phyloP scores from a whole-genome alignment of 2,113 vertebrate species.

The Rhegmatorhina hoffmannsi region DNA sequence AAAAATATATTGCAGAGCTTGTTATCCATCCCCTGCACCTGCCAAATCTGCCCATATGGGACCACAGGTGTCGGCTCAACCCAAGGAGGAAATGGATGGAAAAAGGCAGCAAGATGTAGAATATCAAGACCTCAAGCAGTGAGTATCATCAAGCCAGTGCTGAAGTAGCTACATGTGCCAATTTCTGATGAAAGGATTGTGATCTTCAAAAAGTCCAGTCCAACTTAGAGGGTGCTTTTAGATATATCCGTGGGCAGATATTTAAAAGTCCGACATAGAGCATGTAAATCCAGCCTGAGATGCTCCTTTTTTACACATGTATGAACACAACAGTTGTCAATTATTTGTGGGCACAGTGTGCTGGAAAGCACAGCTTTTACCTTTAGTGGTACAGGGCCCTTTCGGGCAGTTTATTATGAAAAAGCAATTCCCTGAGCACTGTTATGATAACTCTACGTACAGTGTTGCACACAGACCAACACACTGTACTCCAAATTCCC shows the following conservation, averaged over 20 bases:
- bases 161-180: background rate
- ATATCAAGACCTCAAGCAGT: background rate
- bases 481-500: background rate
- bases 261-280: background rate
- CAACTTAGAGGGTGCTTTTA: background rate
- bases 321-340: background rate
- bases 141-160: background rate
- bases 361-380: background rate
- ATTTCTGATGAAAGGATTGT: background rate
- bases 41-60: slow-evolving; percentile 52
- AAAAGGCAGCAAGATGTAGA: slow-evolving; percentile 18
- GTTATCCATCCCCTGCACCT: slow-evolving; percentile 16
- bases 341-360: background rate
- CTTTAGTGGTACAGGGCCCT: background rate
- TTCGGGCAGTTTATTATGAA: background rate
- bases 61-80: slow-evolving; percentile 33
- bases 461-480: background rate
- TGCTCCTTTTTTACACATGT: background rate
- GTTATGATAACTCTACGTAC: background rate
- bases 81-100: slow-evolving; percentile 4
- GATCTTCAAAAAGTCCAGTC: background rate
- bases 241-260: background rate
- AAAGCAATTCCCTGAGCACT: background rate
- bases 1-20: slow-evolving; percentile 57
- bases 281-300: background rate